A percentile compares a stretch with the other conserved stretches of the same genome.
Conservation (phyloP, 2,797 vertebrate species). For the Melanotaenia pygmaea region DNA sequence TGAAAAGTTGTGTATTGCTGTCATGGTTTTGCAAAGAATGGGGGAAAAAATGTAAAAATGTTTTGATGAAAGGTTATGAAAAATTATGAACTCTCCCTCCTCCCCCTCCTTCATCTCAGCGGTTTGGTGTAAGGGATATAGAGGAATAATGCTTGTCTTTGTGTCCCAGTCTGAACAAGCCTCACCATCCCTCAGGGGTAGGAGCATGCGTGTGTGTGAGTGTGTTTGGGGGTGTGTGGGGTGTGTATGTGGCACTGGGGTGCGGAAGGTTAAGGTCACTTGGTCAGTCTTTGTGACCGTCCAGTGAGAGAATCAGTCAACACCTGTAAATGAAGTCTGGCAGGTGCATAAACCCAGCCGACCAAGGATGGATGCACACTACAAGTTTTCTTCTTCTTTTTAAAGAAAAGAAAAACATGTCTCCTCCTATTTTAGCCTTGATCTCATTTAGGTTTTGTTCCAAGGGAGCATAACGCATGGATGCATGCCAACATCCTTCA, state of each 20-base stretch:
- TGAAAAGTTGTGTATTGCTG: background rate
- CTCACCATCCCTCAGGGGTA: conserved; percentile 53
- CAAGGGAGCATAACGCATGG: background rate
- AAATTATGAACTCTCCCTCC: conserved; percentile 48
- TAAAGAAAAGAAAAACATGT: conserved; percentile 40
- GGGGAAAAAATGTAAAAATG: background rate
- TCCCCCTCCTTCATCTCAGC: conserved; percentile 18
- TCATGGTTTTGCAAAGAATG: conserved; percentile 5
- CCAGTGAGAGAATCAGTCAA: conserved; percentile 85
- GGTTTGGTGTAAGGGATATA: conserved; percentile 60
- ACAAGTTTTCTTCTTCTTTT: conserved; percentile 41
- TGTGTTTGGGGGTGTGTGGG: conserved; percentile 31
- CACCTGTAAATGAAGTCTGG: conserved; percentile 86
- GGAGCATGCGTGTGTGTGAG: conserved; percentile 36
- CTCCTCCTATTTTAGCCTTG: conserved; percentile 53
- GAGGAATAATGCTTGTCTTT: conserved; percentile 84
- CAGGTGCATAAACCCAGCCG: conserved; percentile 81
- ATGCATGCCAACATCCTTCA: background rate
- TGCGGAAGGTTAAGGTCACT: conserved; percentile 84
- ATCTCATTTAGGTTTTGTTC: conserved; percentile 33
- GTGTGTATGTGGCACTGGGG: conserved; percentile 64
- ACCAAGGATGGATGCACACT: conserved; percentile 63
- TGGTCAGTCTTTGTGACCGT: conserved; percentile 84
- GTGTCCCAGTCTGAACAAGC: conserved; percentile 70
- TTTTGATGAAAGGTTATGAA: conserved; percentile 30